A percentile compares a stretch with the other conserved stretches of the same genome.
Evolutionary conservation across 2,888 invertebrate species (phyloP).

Genomic region (Ischnus inquisitorius): DNA sequence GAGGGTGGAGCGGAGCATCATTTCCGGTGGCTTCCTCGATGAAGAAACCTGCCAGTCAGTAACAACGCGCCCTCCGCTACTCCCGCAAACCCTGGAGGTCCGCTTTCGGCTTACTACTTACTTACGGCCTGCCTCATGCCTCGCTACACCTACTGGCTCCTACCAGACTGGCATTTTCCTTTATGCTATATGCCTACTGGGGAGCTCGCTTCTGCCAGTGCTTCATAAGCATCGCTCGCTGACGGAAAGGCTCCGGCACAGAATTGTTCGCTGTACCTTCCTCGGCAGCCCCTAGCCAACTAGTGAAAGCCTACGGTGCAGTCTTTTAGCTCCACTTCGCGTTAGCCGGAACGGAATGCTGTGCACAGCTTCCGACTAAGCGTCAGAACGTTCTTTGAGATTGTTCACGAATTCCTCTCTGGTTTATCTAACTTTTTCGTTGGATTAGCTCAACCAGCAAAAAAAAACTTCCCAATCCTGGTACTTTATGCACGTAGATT

Average conservation of each 20-base stretch:
- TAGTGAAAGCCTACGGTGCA: not conserved
- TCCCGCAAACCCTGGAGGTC: slow-evolving; percentile 57
- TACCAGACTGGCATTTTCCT: slow-evolving; percentile 38
- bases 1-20: slow-evolving; percentile 75
- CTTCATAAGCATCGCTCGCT: slow-evolving; percentile 36
- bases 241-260: slow-evolving; percentile 15
- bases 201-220: not conserved
- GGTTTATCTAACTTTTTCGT: not conserved
- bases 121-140: slow-evolving; percentile 77
- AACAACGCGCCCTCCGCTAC: slow-evolving; percentile 75
- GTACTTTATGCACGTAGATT: not conserved
- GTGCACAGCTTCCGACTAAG: not conserved
- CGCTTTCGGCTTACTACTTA: slow-evolving; percentile 73
- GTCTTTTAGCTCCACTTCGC: slow-evolving; percentile 1
- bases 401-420: not conserved
- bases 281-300: not conserved
- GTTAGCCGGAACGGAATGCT: not conserved
- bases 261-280: slow-evolving; percentile 3
- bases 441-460: not conserved
- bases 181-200: slow-evolving; percentile 16
- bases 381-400: not conserved
- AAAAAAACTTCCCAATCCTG: not conserved
- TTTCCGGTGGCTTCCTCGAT: slow-evolving; percentile 85
- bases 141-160: slow-evolving; percentile 77
- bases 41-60: slow-evolving; percentile 85